These are phyloP conservation scores for Hapalemur alaotrensis DNA, from an alignment of 2,797 vertebrate species.

Conservation along the genomic window DNA sequence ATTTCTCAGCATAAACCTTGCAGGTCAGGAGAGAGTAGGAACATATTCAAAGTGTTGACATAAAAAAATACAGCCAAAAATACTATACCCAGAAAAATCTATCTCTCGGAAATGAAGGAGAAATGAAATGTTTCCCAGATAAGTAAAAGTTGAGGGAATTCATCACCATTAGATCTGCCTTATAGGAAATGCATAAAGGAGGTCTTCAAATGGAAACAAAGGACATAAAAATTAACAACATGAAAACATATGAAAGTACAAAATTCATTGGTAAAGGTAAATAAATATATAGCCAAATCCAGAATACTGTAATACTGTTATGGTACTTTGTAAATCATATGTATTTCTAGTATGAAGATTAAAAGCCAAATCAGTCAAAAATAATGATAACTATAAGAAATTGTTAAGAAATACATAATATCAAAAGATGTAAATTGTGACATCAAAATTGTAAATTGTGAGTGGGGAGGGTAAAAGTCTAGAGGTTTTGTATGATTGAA, in stretches of 20 bases:
- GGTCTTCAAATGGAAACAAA: background rate
- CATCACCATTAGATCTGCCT: background rate
- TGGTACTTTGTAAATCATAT: background rate
- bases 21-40: background rate
- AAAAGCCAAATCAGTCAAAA: background rate
- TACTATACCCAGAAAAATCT: background rate
- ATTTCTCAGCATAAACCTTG: background rate
- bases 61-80: background rate
- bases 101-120: background rate
- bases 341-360: background rate
- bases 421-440: background rate
- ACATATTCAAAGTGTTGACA: background rate
- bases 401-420: background rate
- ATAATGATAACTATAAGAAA: background rate
- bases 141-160: background rate
- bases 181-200: background rate
- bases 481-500: background rate
- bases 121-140: background rate
- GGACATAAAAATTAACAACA: background rate
- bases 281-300: background rate
- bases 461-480: background rate
- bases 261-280: background rate
- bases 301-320: background rate
- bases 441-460: background rate
- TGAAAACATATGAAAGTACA: background rate